Base-by-base conservation (phyloP, 1,140 invertebrate species). In the Diprion similis region DNA sequence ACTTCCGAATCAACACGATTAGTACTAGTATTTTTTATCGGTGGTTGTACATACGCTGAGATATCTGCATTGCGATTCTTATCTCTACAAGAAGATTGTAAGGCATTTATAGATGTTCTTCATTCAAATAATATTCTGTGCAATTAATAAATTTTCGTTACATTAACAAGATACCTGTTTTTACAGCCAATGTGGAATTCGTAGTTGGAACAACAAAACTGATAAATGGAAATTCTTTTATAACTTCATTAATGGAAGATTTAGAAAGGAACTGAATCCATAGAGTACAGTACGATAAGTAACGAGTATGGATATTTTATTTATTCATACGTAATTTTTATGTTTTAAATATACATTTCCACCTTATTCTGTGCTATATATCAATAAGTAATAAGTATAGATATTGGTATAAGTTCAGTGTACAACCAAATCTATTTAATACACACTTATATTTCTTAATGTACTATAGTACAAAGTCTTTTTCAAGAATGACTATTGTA, bases 1-100 rank as follows among this genome's bases (percentile, higher is more conserved):
- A 89, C 90, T 68, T 90, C 90, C 10, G 93, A 96, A 75, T 90
- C 90, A 67, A 91, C 94, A 0, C 92, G 92, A 81, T 92, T 97
- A 1, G 93, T 97, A n/a, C 85, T 99, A 8, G 96, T 99, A 0
- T 97, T 98, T 83, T 98, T 99, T 83, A 93, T 99, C 19, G 98
- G 98, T 11, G 98, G 98, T 3, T 97, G 97, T 83, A 99, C 98
- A 0, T 98, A 94, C 89, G 95, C 97, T 4, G 98, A 99, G 87
- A 93, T 99, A 79, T 96, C 97, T 2, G 96, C 97, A 0, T 86
- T 99, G 1, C 90, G 98, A 76, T 98, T 96, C 84, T 89, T 99
- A 8, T 95, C 97, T 9, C 94, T 97, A 81, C 94, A 97, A 86
- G 96, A 98, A 88, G 97, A 98, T 78, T 93, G 92, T 93, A 83